These are phyloP conservation scores for Drosophila kanapiae DNA, from an alignment of 1,140 invertebrate genomes.

Conservation along the genomic window DNA sequence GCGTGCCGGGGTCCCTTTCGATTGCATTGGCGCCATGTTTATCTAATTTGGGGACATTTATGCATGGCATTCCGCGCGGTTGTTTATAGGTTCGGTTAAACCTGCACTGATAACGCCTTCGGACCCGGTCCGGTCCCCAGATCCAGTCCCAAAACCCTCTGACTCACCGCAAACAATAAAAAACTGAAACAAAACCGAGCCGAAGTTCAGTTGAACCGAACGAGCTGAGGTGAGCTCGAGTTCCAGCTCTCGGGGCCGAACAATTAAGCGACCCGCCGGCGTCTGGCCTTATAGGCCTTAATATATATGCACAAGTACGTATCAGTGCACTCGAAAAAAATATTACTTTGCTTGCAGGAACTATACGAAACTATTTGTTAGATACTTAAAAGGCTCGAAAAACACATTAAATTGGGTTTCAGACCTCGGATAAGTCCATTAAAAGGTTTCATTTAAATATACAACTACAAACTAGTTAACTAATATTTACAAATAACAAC, in stretches of 20 bases:
- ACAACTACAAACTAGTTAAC: no score
- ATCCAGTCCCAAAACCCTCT: conserved; percentile 35
- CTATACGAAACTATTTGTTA: neutral
- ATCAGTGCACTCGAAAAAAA: conserved; percentile 27
- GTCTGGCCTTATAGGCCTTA: conserved; percentile 31
- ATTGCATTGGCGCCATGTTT: conserved; percentile 85
- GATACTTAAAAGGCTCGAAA: neutral
- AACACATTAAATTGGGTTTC: neutral
- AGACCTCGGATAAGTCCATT: no score
- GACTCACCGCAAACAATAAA: conserved; percentile 59
- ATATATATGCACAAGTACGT: conserved; percentile 28
- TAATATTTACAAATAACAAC: no score
- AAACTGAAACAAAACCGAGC: conserved; percentile 32
- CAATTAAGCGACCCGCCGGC: conserved; percentile 56
- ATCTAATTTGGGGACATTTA: conserved; percentile 85
- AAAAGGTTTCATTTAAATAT: neutral
- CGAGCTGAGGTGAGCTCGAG: conserved; percentile 8
- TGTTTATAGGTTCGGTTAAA: conserved; percentile 85
- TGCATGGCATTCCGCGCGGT: conserved; percentile 85
- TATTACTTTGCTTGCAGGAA: neutral
- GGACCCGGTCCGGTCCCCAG: neutral
- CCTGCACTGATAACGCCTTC: conserved; percentile 83
- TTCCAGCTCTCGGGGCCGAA: conserved; percentile 27
- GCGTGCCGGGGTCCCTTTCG: conserved; percentile 58
- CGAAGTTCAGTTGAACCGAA: conserved; percentile 12